Evolutionary conservation across 2,888 invertebrate species (phyloP).

Genomic region (Pristionchus mayeri): DNA sequence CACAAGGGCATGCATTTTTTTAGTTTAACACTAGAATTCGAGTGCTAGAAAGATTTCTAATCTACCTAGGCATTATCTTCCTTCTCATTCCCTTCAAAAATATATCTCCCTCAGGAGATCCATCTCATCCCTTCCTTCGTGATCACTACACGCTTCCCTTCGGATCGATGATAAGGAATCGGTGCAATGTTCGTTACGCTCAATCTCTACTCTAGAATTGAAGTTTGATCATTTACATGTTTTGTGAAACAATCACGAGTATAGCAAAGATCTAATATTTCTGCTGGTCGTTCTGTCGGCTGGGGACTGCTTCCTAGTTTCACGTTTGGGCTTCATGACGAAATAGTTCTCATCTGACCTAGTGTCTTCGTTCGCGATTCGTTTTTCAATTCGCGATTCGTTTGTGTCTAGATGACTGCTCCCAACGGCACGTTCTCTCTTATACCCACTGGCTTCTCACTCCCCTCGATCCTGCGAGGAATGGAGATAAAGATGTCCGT

Average conservation of each 20-base stretch:
- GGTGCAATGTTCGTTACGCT: slow-evolving; percentile 5
- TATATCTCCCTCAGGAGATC: not conserved
- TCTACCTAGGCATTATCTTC: too few species aligned
- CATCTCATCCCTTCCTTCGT: slow-evolving; percentile 7
- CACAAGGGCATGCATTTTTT: not conserved
- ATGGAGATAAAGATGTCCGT: slow-evolving; percentile 37
- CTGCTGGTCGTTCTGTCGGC: not conserved
- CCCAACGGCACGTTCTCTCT: not conserved
- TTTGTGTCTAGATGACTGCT: slow-evolving; percentile 22
- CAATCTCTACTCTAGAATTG: not conserved
- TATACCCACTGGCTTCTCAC: not conserved
- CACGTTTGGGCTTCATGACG: too few species aligned
- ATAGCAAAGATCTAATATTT: not conserved
- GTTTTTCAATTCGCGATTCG: too few species aligned
- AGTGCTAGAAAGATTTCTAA: too few species aligned
- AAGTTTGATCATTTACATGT: not conserved
- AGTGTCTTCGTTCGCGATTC: too few species aligned
- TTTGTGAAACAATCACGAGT: too few species aligned
- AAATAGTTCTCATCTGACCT: too few species aligned
- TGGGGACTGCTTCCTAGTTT: too few species aligned
- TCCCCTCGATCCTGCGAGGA: slow-evolving; percentile 19
- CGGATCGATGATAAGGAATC: slow-evolving; percentile 29
- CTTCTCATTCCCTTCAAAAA: too few species aligned
- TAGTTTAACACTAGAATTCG: too few species aligned
- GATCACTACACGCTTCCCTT: slow-evolving; percentile 1